Conservation (phyloP, 2,888 invertebrate genomes). For the Synergus itoensis region DNA sequence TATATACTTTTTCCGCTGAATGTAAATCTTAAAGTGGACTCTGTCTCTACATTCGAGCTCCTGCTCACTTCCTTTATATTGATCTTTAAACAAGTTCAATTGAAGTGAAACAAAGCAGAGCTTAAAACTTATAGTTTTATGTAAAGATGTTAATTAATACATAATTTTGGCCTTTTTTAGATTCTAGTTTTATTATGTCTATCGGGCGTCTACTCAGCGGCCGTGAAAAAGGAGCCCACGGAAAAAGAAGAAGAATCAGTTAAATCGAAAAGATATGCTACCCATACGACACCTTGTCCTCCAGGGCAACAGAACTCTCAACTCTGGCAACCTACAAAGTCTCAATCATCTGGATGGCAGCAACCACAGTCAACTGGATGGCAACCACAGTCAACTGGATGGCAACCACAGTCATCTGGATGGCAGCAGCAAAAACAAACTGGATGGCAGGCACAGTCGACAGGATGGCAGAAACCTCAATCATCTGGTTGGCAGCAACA, state of each 20-base stretch:
- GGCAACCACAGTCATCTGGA: conserved; percentile 13
- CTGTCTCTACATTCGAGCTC: too few relatives aligned
- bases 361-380: conserved; percentile 10
- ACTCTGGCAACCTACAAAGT: conserved; percentile 47
- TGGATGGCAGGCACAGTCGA: conserved; percentile 36
- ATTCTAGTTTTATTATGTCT: conserved; percentile 70
- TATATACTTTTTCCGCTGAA: not conserved
- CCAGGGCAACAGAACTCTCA: conserved; percentile 59
- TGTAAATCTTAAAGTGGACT: not conserved
- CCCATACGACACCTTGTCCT: conserved; percentile 67
- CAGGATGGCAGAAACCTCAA: not conserved
- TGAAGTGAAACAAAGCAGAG: too few relatives aligned
- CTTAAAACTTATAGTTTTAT: too few relatives aligned
- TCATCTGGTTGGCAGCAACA: not conserved
- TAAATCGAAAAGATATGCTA: conserved; percentile 66
- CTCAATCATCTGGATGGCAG: not conserved
- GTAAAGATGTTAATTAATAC: too few relatives aligned
- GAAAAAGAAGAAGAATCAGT: conserved; percentile 52
- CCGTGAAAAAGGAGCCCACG: conserved; percentile 49
- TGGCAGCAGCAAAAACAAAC: conserved; percentile 30
- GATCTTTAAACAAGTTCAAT: too few relatives aligned
- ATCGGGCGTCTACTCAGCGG: conserved; percentile 64
- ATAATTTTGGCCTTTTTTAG: conserved; percentile 53
- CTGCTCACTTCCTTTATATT: too few relatives aligned
- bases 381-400: conserved; percentile 12